Evolutionary conservation across 2,888 invertebrate species (phyloP).

Genomic region (Norana najaformis): DNA sequence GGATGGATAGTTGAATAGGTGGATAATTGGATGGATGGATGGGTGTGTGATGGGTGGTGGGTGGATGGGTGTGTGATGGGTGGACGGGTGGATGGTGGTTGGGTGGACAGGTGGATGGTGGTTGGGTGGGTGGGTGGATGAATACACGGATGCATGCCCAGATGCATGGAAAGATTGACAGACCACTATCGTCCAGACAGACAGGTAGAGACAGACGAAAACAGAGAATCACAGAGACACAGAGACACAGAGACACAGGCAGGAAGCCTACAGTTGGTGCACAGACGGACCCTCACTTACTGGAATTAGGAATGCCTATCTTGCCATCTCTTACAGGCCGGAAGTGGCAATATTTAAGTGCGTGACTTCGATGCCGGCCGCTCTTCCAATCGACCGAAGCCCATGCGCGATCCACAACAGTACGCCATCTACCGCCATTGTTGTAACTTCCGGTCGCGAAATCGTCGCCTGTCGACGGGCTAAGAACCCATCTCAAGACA

Average conservation of each 20-base stretch:
- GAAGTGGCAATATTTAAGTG: constrained; percentile 17
- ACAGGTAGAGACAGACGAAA: not conserved
- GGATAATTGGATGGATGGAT: too few species aligned
- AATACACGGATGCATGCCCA: too few species aligned
- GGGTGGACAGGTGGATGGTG: too few species aligned
- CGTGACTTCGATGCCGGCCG: not conserved
- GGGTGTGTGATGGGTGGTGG: too few species aligned
- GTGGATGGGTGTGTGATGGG: too few species aligned
- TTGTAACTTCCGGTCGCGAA: constrained; percentile 21
- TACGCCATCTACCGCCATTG: not conserved
- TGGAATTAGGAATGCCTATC: constrained; percentile 3
- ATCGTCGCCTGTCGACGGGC: not conserved
- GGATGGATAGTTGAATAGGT: too few species aligned
- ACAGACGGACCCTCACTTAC: constrained; percentile 6
- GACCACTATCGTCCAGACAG: not conserved
- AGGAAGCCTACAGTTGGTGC: not conserved
- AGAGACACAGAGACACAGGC: not conserved
- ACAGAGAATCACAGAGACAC: not conserved
- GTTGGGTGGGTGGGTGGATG: too few species aligned
- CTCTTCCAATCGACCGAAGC: constrained; percentile 14
- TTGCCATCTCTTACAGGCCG: not conserved
- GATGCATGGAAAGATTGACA: too few species aligned
- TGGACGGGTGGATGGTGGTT: too few species aligned
- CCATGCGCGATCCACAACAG: not conserved
- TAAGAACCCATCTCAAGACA: not conserved